These are phyloP conservation scores for Eledona agricola DNA, from an alignment of 2,888 invertebrate genomes.

Conservation along the genomic window DNA sequence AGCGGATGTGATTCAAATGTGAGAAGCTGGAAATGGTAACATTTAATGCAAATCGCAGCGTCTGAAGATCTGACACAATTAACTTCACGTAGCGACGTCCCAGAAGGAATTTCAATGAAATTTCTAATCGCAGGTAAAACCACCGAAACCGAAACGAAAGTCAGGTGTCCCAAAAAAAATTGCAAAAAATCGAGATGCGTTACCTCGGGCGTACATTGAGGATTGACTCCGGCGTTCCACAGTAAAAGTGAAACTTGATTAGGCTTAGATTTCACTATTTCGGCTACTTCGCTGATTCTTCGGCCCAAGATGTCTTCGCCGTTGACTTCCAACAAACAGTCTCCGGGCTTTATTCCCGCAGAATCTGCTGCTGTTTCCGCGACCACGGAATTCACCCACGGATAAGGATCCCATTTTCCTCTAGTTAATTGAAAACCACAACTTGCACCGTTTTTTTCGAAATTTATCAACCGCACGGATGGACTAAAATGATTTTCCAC, in stretches of 20 bases:
- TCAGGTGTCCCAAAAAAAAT: conserved; percentile 7
- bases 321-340: conserved; percentile 73
- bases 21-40: conserved; percentile 11
- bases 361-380: conserved; percentile 69
- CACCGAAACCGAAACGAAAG: conserved; percentile 15
- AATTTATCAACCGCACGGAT: conserved; percentile 62
- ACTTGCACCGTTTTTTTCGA: conserved; percentile 69
- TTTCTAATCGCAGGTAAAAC: conserved; percentile 17
- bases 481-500: conserved; percentile 53
- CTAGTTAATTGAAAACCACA: conserved; percentile 79
- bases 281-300: conserved; percentile 66
- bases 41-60: conserved; percentile 19
- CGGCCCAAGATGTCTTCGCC: conserved; percentile 66
- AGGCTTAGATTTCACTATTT: conserved; percentile 61
- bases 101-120: conserved; percentile 14
- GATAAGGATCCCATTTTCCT: conserved; percentile 83
- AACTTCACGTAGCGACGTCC: conserved; percentile 13
- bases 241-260: conserved; percentile 63
- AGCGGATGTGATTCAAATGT: conserved; percentile 23
- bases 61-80: conserved; percentile 24
- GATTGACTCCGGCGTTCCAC: conserved; percentile 64
- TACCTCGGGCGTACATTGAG: conserved; percentile 64
- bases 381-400: conserved; percentile 78
- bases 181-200: conserved; percentile 22
- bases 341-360: conserved; percentile 74